Conservation (phyloP, 2,888 invertebrate genomes). For the Nephrotoma appendiculata region DNA sequence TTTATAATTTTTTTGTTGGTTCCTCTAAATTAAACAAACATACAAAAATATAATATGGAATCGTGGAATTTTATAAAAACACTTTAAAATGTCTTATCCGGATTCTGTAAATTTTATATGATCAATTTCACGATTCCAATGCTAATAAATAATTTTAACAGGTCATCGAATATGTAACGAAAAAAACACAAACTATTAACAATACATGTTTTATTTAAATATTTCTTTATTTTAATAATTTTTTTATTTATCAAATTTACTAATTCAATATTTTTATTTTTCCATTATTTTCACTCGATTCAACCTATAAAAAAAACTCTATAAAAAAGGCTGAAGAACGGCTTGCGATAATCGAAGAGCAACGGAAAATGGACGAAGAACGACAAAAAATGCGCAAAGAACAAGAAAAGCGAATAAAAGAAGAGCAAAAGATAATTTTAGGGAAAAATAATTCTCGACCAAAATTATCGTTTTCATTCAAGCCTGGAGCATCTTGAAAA, state of each 20-base stretch:
- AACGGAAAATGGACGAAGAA: conserved; percentile 90
- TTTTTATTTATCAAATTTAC: not conserved
- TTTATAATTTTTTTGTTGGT: not conserved
- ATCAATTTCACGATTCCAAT: not conserved
- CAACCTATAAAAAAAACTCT: not conserved
- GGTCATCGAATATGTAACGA: not conserved
- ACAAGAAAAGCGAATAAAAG: conserved; percentile 80
- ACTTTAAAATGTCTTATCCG: not conserved
- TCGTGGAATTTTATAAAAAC: not conserved
- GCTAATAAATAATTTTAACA: not conserved
- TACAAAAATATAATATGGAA: not conserved
- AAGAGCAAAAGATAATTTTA: conserved; percentile 92
- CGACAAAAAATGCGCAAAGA: conserved; percentile 84
- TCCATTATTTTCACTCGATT: not conserved
- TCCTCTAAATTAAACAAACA: not conserved
- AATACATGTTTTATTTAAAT: not conserved
- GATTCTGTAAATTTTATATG: not conserved
- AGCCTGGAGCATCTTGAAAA: conserved; percentile 56
- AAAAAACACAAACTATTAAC: not conserved
- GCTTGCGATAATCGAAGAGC: conserved; percentile 91
- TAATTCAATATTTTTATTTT: conserved; percentile 4
- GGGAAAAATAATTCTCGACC: conserved; percentile 96
- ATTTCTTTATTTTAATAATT: not conserved
- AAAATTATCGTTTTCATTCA: conserved; percentile 81
- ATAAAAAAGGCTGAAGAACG: conserved; percentile 78